A percentile compares a stretch with the other conserved stretches of the same genome.
phyloP scores from a whole-genome alignment of 2,888 invertebrate genomes.

The Nomada goodeniana region DNA sequence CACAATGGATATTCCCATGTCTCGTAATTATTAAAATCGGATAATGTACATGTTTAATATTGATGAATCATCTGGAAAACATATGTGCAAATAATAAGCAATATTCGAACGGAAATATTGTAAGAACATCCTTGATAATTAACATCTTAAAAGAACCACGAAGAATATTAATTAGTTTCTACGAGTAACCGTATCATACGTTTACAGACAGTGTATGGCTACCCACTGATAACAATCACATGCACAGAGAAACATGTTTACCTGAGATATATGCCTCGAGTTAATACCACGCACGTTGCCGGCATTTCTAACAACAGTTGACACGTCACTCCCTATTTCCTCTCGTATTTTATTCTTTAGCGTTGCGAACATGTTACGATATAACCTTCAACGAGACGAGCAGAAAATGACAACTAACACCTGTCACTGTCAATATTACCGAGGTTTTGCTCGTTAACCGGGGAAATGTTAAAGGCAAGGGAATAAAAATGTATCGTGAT shows the following conservation, averaged over 20 bases:
- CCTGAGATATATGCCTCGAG: slow-evolving; percentile 81
- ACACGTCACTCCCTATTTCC: slow-evolving; percentile 93
- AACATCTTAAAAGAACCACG: neutral
- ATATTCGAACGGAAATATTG: neutral
- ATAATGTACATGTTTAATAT: slow-evolving; percentile 18
- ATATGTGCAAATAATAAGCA: slow-evolving; percentile 24
- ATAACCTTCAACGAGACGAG: slow-evolving; percentile 31
- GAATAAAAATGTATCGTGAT: slow-evolving; percentile 19
- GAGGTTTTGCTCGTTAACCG: slow-evolving; percentile 18
- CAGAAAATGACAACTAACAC: slow-evolving; percentile 62
- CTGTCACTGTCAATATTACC: slow-evolving; percentile 68
- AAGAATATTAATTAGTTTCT: neutral
- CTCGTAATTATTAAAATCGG: slow-evolving; percentile 14
- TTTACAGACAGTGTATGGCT: slow-evolving; percentile 2
- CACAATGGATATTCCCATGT: neutral
- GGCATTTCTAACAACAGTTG: slow-evolving; percentile 83
- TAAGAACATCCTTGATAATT: neutral
- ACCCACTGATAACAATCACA: neutral
- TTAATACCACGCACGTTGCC: slow-evolving; percentile 79
- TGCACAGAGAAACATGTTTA: slow-evolving; percentile 59
- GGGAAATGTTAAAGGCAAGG: slow-evolving; percentile 21
- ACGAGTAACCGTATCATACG: slow-evolving; percentile 21
- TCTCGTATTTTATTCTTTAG: slow-evolving; percentile 95
- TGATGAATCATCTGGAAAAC: slow-evolving; percentile 37
- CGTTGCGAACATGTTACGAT: slow-evolving; percentile 91